phyloP scores from a whole-genome alignment of 2,797 vertebrate genomes.

The Melopsittacus undulatus region DNA sequence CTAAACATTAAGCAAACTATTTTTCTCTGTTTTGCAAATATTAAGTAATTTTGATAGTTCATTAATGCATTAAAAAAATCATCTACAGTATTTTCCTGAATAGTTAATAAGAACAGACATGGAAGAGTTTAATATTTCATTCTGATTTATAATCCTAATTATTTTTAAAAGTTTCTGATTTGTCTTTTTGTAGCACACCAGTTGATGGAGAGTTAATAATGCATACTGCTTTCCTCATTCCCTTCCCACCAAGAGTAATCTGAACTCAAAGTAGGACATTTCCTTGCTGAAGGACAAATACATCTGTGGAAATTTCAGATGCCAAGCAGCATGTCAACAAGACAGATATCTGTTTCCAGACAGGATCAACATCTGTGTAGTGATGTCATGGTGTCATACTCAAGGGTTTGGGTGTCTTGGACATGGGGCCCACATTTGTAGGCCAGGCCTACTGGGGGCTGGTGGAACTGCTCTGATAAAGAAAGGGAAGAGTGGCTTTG shows the following conservation, averaged over 20 bases:
- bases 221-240: neutral
- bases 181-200: neutral
- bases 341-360: neutral
- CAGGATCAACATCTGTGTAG: neutral
- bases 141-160: neutral
- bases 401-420: too few species aligned
- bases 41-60: neutral
- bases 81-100: neutral
- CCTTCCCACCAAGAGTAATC: neutral
- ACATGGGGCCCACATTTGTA: too few species aligned
- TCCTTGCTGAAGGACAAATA: slow-evolving; percentile 5
- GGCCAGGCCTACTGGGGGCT: too few species aligned
- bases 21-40: neutral
- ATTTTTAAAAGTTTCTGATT: neutral
- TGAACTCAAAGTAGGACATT: neutral
- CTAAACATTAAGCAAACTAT: neutral
- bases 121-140: neutral
- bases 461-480: too few species aligned
- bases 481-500: too few species aligned
- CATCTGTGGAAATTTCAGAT: neutral
- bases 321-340: neutral
- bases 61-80: neutral
- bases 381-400: too few species aligned
- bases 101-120: neutral
- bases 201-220: neutral